Evolutionary conservation across 2,888 invertebrate genomes (phyloP).

Genomic region (Cremastinae sp.): DNA sequence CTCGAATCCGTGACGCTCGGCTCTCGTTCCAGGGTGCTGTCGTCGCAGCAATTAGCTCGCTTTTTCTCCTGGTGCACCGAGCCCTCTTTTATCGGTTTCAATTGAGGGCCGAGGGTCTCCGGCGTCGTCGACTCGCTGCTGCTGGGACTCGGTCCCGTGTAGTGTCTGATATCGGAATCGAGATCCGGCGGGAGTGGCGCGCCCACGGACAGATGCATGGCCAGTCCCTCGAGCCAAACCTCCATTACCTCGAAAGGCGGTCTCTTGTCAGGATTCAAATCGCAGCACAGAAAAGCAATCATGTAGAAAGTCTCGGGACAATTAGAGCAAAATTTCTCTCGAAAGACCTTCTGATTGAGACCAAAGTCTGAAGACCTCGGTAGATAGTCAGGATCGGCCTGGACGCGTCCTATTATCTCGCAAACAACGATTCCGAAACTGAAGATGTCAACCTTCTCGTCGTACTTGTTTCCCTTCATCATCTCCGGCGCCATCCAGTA

Average conservation of each 20-base stretch:
- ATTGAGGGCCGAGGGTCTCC: slow-evolving; percentile 82
- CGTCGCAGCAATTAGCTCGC: slow-evolving; percentile 73
- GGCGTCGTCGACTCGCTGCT: slow-evolving; percentile 84
- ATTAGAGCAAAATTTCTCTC: slow-evolving; percentile 90
- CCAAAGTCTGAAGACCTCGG: slow-evolving; percentile 96
- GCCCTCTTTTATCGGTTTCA: slow-evolving; percentile 83
- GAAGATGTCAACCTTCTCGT: slow-evolving; percentile 97
- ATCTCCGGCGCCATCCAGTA: slow-evolving; percentile 99
- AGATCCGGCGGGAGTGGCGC: slow-evolving; percentile 85
- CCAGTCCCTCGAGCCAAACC: slow-evolving; percentile 92
- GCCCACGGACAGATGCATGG: slow-evolving; percentile 86
- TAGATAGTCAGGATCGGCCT: slow-evolving; percentile 96
- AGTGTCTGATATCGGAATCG: slow-evolving; percentile 89
- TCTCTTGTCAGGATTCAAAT: slow-evolving; percentile 94
- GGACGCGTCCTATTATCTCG: slow-evolving; percentile 97
- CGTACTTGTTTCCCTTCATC: slow-evolving; percentile 98
- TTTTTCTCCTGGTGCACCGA: slow-evolving; percentile 78
- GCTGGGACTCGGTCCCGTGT: slow-evolving; percentile 83
- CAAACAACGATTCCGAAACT: slow-evolving; percentile 97
- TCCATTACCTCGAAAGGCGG: slow-evolving; percentile 95
- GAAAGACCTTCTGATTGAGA: slow-evolving; percentile 91
- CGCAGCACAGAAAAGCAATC: slow-evolving; percentile 94
- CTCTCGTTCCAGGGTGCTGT: slow-evolving; percentile 78
- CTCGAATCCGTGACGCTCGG: slow-evolving; percentile 59
- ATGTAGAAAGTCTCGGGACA: slow-evolving; percentile 94